Evolutionary conservation across 1,140 invertebrate species (phyloP).

Genomic region (Marisa cornuarietis): DNA sequence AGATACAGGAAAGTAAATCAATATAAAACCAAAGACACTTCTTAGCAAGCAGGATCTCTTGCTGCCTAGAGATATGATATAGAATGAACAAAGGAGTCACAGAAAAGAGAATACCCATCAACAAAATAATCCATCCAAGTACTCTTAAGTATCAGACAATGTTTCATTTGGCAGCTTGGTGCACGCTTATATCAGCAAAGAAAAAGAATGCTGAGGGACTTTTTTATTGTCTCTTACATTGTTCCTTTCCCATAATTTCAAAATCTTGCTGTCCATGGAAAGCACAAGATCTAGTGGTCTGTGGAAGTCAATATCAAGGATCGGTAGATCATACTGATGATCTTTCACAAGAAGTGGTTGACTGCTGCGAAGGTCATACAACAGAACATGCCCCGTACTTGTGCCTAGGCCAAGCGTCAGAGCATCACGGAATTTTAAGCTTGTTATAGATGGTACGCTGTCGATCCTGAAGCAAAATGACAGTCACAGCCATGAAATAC

Average conservation of each 20-base stretch:
- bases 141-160: too few species aligned
- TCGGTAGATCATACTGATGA: conserved; percentile 93
- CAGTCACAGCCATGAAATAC: neutral
- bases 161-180: too few species aligned
- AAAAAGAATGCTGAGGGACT: neutral
- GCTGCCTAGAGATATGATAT: too few species aligned
- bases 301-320: conserved; percentile 90
- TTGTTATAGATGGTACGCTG: conserved; percentile 80
- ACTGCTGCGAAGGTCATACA: conserved; percentile 94
- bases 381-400: conserved; percentile 87
- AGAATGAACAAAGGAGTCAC: too few species aligned
- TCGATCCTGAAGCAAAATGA: conserved; percentile 41
- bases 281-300: conserved; percentile 76
- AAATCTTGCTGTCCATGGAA: conserved; percentile 89
- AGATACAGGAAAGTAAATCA: too few species aligned
- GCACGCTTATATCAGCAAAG: neutral
- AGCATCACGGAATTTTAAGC: conserved; percentile 75
- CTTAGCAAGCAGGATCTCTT: too few species aligned
- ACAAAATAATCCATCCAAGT: too few species aligned
- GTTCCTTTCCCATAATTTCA: conserved; percentile 96
- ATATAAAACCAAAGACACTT: too few species aligned
- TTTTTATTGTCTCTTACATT: conserved; percentile 76
- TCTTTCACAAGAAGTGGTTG: conserved; percentile 92
- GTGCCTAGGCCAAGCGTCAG: conserved; percentile 92
- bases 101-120: too few species aligned